phyloP scores from a whole-genome alignment of 2,888 invertebrate species.

The Dusona sp. region DNA sequence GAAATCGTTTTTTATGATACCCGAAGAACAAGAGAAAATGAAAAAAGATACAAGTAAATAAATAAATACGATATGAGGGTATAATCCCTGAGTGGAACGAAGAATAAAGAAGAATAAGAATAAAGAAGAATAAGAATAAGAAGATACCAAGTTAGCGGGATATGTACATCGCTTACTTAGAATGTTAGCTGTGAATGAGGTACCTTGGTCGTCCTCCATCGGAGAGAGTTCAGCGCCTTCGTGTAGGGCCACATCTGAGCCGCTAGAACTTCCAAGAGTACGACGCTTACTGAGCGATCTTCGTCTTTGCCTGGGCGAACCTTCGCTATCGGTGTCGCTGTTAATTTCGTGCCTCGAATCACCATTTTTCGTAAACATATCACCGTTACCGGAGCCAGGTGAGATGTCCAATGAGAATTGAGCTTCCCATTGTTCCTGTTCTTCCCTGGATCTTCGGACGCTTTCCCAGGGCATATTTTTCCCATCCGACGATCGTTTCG shows the following conservation, averaged over 20 bases:
- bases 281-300: slow-evolving; percentile 83
- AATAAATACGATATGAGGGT: slow-evolving; percentile 14
- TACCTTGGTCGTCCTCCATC: slow-evolving; percentile 88
- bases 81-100: slow-evolving; percentile 5
- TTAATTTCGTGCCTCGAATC: slow-evolving; percentile 79
- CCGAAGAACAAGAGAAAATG: slow-evolving; percentile 14
- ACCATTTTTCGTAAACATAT: slow-evolving; percentile 78
- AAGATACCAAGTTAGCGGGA: slow-evolving; percentile 76
- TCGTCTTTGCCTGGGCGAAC: slow-evolving; percentile 80
- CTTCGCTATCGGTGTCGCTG: slow-evolving; percentile 83
- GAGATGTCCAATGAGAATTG: slow-evolving; percentile 81
- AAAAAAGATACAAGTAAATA: not conserved
- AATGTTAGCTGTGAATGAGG: slow-evolving; percentile 84
- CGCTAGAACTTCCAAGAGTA: slow-evolving; percentile 88
- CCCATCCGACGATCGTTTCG: slow-evolving; percentile 71
- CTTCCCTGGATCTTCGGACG: slow-evolving; percentile 70
- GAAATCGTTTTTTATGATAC: not conserved
- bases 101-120: slow-evolving; percentile 23
- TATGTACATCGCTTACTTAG: slow-evolving; percentile 85
- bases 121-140: slow-evolving; percentile 8
- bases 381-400: slow-evolving; percentile 82
- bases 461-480: slow-evolving; percentile 77
- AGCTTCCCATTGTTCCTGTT: slow-evolving; percentile 80
- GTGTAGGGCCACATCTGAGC: slow-evolving; percentile 88
- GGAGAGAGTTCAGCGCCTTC: slow-evolving; percentile 88